Percentiles rank a stretch among this genome's conserved stretches.
Conservation (phyloP, 2,113 vertebrate genomes). For the Xyrauchen texanus region DNA sequence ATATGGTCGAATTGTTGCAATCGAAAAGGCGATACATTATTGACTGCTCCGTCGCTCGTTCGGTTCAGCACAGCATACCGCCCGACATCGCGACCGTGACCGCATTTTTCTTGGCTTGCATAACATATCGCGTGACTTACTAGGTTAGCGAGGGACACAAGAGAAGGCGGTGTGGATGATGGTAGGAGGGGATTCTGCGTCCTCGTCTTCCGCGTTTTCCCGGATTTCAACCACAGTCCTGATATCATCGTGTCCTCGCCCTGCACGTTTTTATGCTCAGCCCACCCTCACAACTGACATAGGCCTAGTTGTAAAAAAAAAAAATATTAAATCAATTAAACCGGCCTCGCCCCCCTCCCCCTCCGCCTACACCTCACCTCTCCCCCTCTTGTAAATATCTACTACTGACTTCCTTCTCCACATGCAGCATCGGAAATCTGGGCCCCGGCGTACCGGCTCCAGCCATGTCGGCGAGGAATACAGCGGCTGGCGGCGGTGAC, state of each 20-base stretch:
- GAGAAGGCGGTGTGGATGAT: conserved; percentile 38
- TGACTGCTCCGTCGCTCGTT: neutral
- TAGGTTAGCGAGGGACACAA: conserved; percentile 34
- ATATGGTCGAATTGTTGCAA: neutral
- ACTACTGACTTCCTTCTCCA: conserved; percentile 61
- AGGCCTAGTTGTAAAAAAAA: conserved; percentile 31
- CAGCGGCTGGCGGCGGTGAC: conserved; percentile 73
- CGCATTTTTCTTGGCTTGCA: conserved; percentile 50
- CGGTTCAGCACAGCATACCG: neutral
- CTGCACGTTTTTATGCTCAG: conserved; percentile 41
- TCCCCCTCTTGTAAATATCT: conserved; percentile 20
- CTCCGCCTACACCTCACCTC: conserved; percentile 16
- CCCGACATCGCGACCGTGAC: conserved; percentile 30
- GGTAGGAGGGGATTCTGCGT: conserved; percentile 61
- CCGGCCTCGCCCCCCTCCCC: conserved; percentile 22
- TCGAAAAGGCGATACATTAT: neutral
- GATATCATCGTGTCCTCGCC: conserved; percentile 40
- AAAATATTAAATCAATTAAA: conserved; percentile 29
- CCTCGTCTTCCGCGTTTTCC: conserved; percentile 63
- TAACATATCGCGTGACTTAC: conserved; percentile 56
- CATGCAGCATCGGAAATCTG: conserved; percentile 71
- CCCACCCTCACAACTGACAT: conserved; percentile 2
- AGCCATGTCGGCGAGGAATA: conserved; percentile 77
- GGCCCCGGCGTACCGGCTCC: conserved; percentile 71
- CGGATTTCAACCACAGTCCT: conserved; percentile 46